Evolutionary conservation across 2,797 vertebrate genomes (phyloP), one percentile per base, ranked within the genome.

Genomic region (Micrastur ruficollis): DNA sequence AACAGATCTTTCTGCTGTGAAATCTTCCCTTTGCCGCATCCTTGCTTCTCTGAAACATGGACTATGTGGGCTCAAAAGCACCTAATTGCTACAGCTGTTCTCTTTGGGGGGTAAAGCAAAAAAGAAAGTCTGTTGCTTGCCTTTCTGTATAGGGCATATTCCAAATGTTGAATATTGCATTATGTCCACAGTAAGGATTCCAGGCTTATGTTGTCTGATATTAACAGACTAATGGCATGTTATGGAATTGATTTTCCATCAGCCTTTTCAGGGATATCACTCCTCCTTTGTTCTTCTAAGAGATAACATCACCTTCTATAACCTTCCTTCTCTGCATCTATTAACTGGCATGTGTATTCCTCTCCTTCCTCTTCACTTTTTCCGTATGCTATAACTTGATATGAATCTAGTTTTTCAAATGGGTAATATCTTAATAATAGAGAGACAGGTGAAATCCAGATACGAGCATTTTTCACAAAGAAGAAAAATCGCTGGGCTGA

Each of bases 221-320:
- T 92, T 90, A 96, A 91, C 68, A 88, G 93, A 68, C 75, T 95
- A 83, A 95, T 92, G 84, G 66, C 65, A 83, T 91, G 90, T 89
- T 97, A 89, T 55, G 40, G 81, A 34, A 96, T 96, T 88, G 95
- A 92, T 97, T 95, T 97, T 92, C 92, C 49, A 87, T 90, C 94
- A 92, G 68, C 53, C 38, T 80, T 81, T 70, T 70, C 92, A 83
- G 92, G 89, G 75, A 58, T 86, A 87, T 96, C 89, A 81, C 53
- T 96, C 86, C 79, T 92, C 53, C 96, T 95, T 97, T 97, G 90
- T 93, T 97, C 94, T 92, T 89, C 92, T 93, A 86, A 93, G 27
- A 89, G 89, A 93, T 89, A 97, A 74, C 84, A 92, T 93, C 90
- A 55, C 74, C 93, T 92, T 65, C 81, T 46, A 29, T 47, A 75